Base-by-base conservation (phyloP, 2,888 invertebrate species). In the Hemistola chrysoprasaria region DNA sequence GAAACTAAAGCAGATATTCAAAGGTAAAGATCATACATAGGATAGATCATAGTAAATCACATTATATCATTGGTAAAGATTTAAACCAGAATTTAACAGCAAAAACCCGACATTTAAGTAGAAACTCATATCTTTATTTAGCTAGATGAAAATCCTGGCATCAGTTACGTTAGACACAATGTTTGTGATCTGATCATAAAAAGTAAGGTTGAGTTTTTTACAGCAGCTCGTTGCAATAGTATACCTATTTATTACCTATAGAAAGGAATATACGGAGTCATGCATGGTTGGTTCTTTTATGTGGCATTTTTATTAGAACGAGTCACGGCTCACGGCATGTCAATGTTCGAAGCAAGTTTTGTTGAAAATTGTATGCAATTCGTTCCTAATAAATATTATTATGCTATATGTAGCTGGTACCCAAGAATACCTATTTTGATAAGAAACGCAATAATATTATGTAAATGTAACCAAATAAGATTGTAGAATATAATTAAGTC, bases 221-320 rank as follows among this genome's bases (percentile, higher is more conserved):
- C 59, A 60, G 58, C 58, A 62, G 56, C 59, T 57, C 53, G 49
- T 59, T 64, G 65, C 65, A 64, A 53, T 42, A 45, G 29, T 36
- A 28, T 35, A 54, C 44, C 40, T 51, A 43, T 48, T 63, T 47
- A 56, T 25, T 35, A 54, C 44, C 40, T 51, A 43, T 48, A 63
- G 48, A 56, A 53, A 47, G 29, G 29, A 35, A 9, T 23, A 30
- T 43, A 38, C 37, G 28, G 28, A 38, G 67, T 66, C 63, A 71
- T 60, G 73, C 73, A 67, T 64, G 66, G 63, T 41, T 58, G 70
- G 50, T 53, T 62, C 67, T 65, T 69, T 71, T 72, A 61, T 65
- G 47, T 53, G 60, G 42, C 37, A 59, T 53, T 69, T 71, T 70
- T 60, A 66, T 66, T 65, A 42, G 44, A 59, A 44, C 52, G 41